A percentile compares a stretch with the other conserved stretches of the same genome.
Conservation (phyloP, 64 coral and sea anemone species). For the Cladopsammia gracilis region DNA sequence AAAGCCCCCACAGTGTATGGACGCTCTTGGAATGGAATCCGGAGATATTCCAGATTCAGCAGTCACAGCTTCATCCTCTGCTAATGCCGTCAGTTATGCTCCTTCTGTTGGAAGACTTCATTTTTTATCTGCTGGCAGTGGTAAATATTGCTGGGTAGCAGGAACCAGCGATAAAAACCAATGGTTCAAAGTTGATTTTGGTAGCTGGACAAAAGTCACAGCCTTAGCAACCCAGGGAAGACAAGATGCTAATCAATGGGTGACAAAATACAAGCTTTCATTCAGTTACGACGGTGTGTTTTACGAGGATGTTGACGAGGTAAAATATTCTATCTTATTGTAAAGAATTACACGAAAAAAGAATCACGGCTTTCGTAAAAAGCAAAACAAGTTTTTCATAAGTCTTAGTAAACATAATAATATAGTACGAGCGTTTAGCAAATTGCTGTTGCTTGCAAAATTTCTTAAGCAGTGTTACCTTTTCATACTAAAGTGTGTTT, state of each 20-base stretch:
- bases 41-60: slow-evolving; percentile 6
- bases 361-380: too few species aligned
- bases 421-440: too few species aligned
- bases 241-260: slow-evolving; percentile 41
- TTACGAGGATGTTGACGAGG: background rate
- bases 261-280: slow-evolving; percentile 23
- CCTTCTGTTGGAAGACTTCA: slow-evolving; percentile 38
- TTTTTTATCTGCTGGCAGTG: background rate
- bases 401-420: too few species aligned
- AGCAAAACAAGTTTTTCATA: too few species aligned
- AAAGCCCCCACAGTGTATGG: background rate
- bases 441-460: too few species aligned
- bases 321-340: background rate
- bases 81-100: background rate
- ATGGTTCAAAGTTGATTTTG: slow-evolving; percentile 56
- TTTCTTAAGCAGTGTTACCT: too few species aligned
- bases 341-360: background rate
- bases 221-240: slow-evolving; percentile 40
- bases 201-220: slow-evolving; percentile 22
- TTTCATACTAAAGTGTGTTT: too few species aligned
- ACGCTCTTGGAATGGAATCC: slow-evolving; percentile 33
- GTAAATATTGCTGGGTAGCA: slow-evolving; percentile 26
- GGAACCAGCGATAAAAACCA: background rate
- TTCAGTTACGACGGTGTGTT: slow-evolving; percentile 16
- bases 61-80: slow-evolving; percentile 50